A percentile compares a stretch with the other conserved stretches of the same genome.
These are phyloP conservation scores for Copidosoma aretas DNA, from an alignment of 2,888 invertebrate genomes.

Conservation along the genomic window DNA sequence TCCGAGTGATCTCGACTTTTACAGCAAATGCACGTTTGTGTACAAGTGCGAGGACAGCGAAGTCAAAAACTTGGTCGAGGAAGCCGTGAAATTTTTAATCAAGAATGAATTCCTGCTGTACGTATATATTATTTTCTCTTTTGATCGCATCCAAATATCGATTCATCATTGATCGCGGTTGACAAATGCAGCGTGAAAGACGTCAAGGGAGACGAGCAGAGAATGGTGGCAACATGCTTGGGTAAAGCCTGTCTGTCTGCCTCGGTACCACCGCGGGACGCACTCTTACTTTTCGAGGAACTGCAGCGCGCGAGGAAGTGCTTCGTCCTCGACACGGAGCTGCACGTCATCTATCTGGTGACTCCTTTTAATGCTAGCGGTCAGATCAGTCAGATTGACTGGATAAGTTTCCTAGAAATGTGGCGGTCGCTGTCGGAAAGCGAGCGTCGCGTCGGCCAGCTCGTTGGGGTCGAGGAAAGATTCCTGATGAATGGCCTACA, in stretches of 20 bases:
- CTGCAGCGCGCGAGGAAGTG: slow-evolving; percentile 87
- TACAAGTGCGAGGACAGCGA: slow-evolving; percentile 42
- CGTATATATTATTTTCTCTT: slow-evolving; percentile 35
- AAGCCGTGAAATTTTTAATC: slow-evolving; percentile 74
- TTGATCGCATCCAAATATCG: background rate
- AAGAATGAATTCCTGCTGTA: slow-evolving; percentile 81
- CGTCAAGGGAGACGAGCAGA: slow-evolving; percentile 47
- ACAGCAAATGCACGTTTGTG: slow-evolving; percentile 79
- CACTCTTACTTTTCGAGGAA: slow-evolving; percentile 86
- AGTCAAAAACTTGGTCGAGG: slow-evolving; percentile 63
- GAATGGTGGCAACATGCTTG: slow-evolving; percentile 81
- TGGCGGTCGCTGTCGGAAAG: slow-evolving; percentile 82
- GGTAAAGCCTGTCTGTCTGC: slow-evolving; percentile 93
- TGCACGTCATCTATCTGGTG: slow-evolving; percentile 94
- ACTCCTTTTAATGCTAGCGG: slow-evolving; percentile 90
- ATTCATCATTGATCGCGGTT: background rate
- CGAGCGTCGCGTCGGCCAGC: slow-evolving; percentile 84
- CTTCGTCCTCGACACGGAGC: slow-evolving; percentile 91
- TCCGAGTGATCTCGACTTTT: slow-evolving; percentile 75
- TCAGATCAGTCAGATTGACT: slow-evolving; percentile 78
- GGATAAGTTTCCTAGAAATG: slow-evolving; percentile 78
- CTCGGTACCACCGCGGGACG: slow-evolving; percentile 94
- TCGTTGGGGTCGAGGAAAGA: slow-evolving; percentile 87
- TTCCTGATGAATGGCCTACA: slow-evolving; percentile 82
- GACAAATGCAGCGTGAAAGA: slow-evolving; percentile 44